Evolutionary conservation across 2,888 invertebrate species (phyloP).

Genomic region (Pinctada fucata): DNA sequence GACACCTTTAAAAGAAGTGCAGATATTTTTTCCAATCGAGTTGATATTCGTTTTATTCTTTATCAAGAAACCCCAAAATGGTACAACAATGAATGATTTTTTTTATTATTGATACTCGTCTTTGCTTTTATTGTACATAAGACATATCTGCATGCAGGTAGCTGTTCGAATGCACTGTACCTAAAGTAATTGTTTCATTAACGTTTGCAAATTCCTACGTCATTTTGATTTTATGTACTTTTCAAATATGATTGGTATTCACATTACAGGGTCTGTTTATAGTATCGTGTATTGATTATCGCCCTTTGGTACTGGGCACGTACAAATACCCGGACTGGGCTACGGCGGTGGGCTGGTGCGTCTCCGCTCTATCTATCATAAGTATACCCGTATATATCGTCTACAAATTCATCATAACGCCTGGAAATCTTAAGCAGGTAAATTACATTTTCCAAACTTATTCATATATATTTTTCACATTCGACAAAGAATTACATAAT

Average conservation of each 20-base stretch:
- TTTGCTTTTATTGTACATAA: too few relatives aligned
- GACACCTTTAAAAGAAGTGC: too few relatives aligned
- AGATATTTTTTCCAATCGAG: too few relatives aligned
- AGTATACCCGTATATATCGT: slow-evolving; percentile 74
- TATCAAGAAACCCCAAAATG: too few relatives aligned
- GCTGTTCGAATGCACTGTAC: too few relatives aligned
- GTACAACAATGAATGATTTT: too few relatives aligned
- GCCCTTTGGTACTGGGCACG: slow-evolving; percentile 55
- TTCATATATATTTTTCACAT: not conserved
- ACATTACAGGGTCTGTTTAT: slow-evolving; percentile 67
- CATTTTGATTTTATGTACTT: too few relatives aligned
- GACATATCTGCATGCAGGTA: too few relatives aligned
- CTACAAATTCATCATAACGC: slow-evolving; percentile 66
- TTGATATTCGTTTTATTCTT: too few relatives aligned
- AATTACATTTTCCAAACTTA: slow-evolving; percentile 28
- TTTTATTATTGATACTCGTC: too few relatives aligned
- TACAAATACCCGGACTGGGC: slow-evolving; percentile 72
- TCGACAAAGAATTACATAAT: not conserved
- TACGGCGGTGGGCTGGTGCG: slow-evolving; percentile 70
- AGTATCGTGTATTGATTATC: slow-evolving; percentile 65
- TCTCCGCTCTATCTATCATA: slow-evolving; percentile 72
- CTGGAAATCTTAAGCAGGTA: slow-evolving; percentile 67
- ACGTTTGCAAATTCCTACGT: not conserved
- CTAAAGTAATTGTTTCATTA: not conserved
- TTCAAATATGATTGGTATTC: too few relatives aligned